Percentiles rank a stretch among this genome's conserved stretches.
phyloP scores from a whole-genome alignment of 2,797 vertebrate genomes.

The Parauchenoglanis ngamensis region DNA sequence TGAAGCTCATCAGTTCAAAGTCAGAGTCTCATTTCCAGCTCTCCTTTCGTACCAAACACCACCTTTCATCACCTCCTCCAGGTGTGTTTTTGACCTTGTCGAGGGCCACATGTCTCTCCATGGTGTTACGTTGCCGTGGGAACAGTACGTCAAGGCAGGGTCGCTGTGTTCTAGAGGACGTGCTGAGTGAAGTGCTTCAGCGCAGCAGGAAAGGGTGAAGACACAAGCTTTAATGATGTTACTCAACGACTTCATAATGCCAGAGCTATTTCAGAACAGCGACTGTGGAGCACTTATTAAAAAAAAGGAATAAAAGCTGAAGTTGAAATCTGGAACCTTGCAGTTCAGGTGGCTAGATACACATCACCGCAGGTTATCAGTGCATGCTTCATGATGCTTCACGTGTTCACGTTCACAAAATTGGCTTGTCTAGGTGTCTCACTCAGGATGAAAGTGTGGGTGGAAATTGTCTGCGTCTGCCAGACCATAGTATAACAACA shows the following conservation, averaged over 20 bases:
- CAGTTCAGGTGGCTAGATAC: neutral
- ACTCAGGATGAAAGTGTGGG: conserved; percentile 31
- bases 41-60: conserved; percentile 26
- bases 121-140: conserved; percentile 54
- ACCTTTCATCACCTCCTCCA: conserved; percentile 55
- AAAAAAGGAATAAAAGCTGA: neutral
- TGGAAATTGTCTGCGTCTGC: conserved; percentile 38
- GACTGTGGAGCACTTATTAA: neutral
- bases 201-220: conserved; percentile 20
- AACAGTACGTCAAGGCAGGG: conserved; percentile 37
- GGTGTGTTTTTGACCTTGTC: conserved; percentile 48
- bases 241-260: neutral
- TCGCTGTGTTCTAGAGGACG: conserved; percentile 9
- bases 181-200: conserved; percentile 41
- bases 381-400: neutral
- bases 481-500: conserved; percentile 23
- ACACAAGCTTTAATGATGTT: conserved; percentile 15
- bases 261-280: neutral
- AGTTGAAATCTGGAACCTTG: neutral
- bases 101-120: conserved; percentile 42
- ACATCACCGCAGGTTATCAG: neutral
- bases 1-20: neutral
- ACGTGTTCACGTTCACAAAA: neutral
- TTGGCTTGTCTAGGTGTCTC: neutral
- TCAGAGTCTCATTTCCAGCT: conserved; percentile 1